Base-by-base conservation (phyloP, 2,113 vertebrate species). In the Eonycteris spelaea region DNA sequence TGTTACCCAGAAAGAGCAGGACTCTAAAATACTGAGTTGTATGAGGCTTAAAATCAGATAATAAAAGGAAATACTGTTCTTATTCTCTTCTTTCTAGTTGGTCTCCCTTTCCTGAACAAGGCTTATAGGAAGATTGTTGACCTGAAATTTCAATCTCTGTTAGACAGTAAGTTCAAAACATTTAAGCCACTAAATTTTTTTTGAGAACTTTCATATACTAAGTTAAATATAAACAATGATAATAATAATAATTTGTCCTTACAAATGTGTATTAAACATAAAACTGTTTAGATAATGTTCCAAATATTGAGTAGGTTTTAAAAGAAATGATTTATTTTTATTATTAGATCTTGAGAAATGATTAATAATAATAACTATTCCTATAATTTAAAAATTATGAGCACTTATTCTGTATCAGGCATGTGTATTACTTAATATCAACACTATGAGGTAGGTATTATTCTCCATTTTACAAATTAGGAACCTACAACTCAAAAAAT, bases 101-200 rank as follows among this genome's bases (percentile, higher is more conserved):
- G 93, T 78, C 96, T 96, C n/a, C 48, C 71, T 93, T 99, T 98
- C 0, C 95, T 97, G 95, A 96, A 95, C 91, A 97, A 93, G 57
- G 92, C 95, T 68, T 97, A 73, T 86, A 98, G 97, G 95, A 98
- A 92, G 96, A 98, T 99, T 85, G 9, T 93, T 78, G 97, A 97
- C 57, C 70, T 99, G 91, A 97, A 91, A 85, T 98, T 99, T 86
- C 97, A 98, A 21, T 98, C 98, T 67, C 83, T 98, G 67, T 97
- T 99, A 97, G 97, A 99, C 67, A 98, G 99, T 99, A 98, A 99
- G 98, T 90, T 95, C 61, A 93, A 35, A 4, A 95, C 35, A 86
- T 95, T 95, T 85, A 84, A 77, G 14, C 51, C 15, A 65, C 45
- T 90, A 92, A 93, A 94, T 85, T 65, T 95, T 85, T 94, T 94